Conservation (phyloP, 2,888 invertebrate genomes). For the Lobophora halterata region DNA sequence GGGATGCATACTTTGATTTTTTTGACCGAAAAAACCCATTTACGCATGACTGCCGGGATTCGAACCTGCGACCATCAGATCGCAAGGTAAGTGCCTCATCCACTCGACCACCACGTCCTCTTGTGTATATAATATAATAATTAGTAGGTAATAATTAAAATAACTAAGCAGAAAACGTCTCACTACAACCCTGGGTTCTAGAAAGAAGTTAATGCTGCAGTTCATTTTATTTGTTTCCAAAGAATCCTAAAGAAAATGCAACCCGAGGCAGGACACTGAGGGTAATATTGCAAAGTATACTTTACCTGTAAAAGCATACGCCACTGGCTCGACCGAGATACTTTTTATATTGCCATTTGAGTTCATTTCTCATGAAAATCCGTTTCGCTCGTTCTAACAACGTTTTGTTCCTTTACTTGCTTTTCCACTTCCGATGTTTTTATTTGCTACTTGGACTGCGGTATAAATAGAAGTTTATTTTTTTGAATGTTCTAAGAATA, state of each 20-base stretch:
- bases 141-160: no score
- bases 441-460: no score
- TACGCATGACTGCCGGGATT: no score
- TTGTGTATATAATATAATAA: no score
- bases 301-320: slow-evolving; percentile 43
- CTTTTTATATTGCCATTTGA: slow-evolving; percentile 37
- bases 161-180: background rate
- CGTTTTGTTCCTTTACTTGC: slow-evolving; percentile 23
- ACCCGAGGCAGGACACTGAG: slow-evolving; percentile 36
- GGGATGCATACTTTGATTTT: no score
- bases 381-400: slow-evolving; percentile 23
- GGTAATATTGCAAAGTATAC: slow-evolving; percentile 53
- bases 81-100: no score
- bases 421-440: slow-evolving; percentile 15
- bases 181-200: slow-evolving; percentile 34
- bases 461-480: no score
- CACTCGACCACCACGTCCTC: no score
- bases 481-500: no score
- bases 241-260: slow-evolving; percentile 53
- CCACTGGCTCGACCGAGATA: slow-evolving; percentile 32
- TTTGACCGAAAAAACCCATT: no score
- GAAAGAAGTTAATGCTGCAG: slow-evolving; percentile 46
- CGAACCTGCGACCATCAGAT: no score
- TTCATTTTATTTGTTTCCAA: slow-evolving; percentile 53
- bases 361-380: slow-evolving; percentile 32